Percentiles rank a stretch among this genome's conserved stretches.
phyloP scores from a whole-genome alignment of 2,113 vertebrate species.

The Oryzias javanicus region DNA sequence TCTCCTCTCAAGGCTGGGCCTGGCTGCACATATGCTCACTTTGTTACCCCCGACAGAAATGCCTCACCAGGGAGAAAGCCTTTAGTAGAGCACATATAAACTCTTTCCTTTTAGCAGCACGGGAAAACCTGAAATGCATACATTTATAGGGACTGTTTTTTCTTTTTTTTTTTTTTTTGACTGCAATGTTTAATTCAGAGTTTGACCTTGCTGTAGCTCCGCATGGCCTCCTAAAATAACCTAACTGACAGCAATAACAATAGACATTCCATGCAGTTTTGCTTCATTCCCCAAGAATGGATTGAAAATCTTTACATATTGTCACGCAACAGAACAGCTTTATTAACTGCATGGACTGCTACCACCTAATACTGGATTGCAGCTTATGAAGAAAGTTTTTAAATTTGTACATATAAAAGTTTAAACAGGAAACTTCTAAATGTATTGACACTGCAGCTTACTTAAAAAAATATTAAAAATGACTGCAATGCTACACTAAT shows the following conservation, averaged over 20 bases:
- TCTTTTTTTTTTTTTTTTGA: constrained; percentile 17
- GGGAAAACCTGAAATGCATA: constrained; percentile 55
- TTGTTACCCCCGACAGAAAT: constrained; percentile 67
- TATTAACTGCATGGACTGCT: too few relatives aligned
- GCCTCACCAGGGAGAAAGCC: constrained; percentile 63
- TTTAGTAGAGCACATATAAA: constrained; percentile 66
- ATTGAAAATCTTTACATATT: constrained; percentile 20
- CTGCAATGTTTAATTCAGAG: constrained; percentile 49
- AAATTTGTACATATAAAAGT: too few relatives aligned
- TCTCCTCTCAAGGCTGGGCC: constrained; percentile 37
- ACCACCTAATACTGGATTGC: too few relatives aligned
- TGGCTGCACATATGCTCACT: constrained; percentile 61
- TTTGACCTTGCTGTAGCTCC: constrained; percentile 57
- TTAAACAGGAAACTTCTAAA: too few relatives aligned
- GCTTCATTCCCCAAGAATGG: constrained; percentile 1
- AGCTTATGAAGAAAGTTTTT: too few relatives aligned
- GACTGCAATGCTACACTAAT: too few relatives aligned
- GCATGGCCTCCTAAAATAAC: constrained; percentile 27
- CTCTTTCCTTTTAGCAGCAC: constrained; percentile 58
- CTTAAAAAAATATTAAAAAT: too few relatives aligned
- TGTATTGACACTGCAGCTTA: too few relatives aligned
- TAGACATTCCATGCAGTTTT: constrained; percentile 41
- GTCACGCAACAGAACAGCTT: constrained; percentile 25
- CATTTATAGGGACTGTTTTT: constrained; percentile 37
- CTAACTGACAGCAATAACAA: constrained; percentile 46